Conservation (phyloP, 2,888 invertebrate genomes). For the Oasisia sp. region DNA sequence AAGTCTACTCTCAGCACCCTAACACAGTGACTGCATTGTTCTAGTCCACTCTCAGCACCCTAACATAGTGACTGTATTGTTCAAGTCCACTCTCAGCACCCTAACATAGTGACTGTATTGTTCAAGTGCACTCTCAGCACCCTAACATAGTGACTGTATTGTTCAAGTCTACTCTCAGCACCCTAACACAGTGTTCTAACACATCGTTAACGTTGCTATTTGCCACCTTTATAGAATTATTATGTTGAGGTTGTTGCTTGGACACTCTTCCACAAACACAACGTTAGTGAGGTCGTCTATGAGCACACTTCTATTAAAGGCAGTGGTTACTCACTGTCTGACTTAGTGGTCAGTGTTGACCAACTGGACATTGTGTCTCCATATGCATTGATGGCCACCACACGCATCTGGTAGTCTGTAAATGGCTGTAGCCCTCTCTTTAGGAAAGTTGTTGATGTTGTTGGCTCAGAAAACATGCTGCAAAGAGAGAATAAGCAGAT, state of each 20-base stretch:
- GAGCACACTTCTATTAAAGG: background rate
- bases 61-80: too few relatives aligned
- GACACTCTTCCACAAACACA: background rate
- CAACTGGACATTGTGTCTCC: conserved; percentile 58
- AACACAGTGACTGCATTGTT: too few relatives aligned
- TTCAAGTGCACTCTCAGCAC: background rate
- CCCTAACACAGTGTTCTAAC: background rate
- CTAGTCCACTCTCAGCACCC: too few relatives aligned
- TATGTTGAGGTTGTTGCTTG: too few relatives aligned
- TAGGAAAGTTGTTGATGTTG: conserved; percentile 55
- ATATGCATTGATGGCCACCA: conserved; percentile 58
- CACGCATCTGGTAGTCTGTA: conserved; percentile 59
- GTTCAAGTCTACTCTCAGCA: too few relatives aligned
- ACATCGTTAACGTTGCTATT: too few relatives aligned
- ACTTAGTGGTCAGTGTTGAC: conserved; percentile 41
- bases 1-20: background rate
- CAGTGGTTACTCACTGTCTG: background rate
- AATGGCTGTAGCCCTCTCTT: conserved; percentile 56
- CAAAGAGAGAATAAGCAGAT: background rate
- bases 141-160: too few relatives aligned
- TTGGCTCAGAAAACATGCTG: conserved; percentile 54
- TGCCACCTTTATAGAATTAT: too few relatives aligned
- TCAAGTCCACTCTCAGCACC: too few relatives aligned
- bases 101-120: background rate
- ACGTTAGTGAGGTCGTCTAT: background rate